phyloP scores from a whole-genome alignment of 1,140 invertebrate genomes.

The Platorchestia sp. region DNA sequence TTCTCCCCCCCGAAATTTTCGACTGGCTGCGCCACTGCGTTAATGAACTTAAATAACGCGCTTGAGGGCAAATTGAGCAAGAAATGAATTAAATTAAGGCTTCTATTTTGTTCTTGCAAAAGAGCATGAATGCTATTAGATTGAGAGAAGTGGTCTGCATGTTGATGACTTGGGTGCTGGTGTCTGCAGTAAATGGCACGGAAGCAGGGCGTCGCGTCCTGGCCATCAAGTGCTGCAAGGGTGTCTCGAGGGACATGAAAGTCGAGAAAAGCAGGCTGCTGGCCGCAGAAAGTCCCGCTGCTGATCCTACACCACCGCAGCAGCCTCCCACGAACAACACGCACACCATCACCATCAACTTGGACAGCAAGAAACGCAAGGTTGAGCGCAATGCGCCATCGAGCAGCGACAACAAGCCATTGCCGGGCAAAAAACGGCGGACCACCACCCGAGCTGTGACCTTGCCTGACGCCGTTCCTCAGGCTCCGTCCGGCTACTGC shows the following conservation, averaged over 20 bases:
- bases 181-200: neutral
- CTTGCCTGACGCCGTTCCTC: neutral
- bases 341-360: neutral
- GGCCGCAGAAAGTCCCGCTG: neutral
- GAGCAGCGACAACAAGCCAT: neutral
- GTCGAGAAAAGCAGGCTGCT: neutral
- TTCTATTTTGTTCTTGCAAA: too few species aligned
- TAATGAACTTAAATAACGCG: too few species aligned
- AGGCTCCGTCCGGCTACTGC: neutral
- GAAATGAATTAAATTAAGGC: too few species aligned
- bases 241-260: constrained; percentile 1
- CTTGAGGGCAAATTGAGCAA: too few species aligned
- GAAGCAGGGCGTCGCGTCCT: neutral
- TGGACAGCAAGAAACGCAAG: neutral
- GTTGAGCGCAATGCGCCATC: neutral
- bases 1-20: too few species aligned
- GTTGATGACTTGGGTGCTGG: neutral
- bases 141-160: neutral
- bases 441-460: neutral
- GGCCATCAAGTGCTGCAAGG: constrained; percentile 27
- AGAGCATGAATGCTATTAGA: too few species aligned
- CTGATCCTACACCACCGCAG: neutral
- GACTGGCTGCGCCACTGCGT: too few species aligned
- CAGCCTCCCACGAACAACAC: neutral
- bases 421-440: neutral